These are phyloP conservation scores for Myrmecobius fasciatus DNA, from an alignment of 2,113 vertebrate genomes.

Conservation along the genomic window DNA sequence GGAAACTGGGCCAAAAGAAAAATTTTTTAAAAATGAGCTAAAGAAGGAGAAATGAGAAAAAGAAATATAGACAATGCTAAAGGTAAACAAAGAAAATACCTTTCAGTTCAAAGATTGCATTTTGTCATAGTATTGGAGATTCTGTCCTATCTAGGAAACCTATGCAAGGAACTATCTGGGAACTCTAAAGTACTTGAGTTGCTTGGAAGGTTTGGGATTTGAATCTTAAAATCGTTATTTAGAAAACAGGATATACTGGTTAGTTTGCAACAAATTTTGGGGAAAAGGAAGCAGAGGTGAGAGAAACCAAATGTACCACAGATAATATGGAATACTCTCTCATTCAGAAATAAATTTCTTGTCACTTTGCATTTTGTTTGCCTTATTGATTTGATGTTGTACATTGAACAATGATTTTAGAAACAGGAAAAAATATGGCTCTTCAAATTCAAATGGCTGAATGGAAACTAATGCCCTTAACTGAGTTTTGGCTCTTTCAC, in stretches of 20 bases:
- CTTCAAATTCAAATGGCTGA: background rate
- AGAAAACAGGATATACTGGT: background rate
- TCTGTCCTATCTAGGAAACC: background rate
- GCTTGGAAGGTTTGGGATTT: background rate
- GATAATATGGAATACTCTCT: background rate
- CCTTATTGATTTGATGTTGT: background rate
- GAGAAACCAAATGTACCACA: background rate
- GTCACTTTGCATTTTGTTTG: background rate
- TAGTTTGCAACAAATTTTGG: background rate
- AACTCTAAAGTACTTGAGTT: background rate
- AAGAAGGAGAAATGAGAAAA: background rate
- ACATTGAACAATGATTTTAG: background rate
- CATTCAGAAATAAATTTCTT: background rate
- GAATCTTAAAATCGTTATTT: background rate
- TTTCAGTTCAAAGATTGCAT: background rate
- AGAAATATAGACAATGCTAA: background rate
- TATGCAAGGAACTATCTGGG: background rate
- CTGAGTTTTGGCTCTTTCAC: background rate
- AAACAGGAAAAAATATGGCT: background rate
- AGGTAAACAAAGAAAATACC: background rate
- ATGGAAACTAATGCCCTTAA: background rate
- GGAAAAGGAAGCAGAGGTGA: background rate
- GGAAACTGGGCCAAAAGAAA: background rate
- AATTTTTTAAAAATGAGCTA: background rate
- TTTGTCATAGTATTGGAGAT: background rate